These are phyloP conservation scores for Litocranius walleri DNA, from an alignment of 2,113 vertebrate species.

Conservation along the genomic window DNA sequence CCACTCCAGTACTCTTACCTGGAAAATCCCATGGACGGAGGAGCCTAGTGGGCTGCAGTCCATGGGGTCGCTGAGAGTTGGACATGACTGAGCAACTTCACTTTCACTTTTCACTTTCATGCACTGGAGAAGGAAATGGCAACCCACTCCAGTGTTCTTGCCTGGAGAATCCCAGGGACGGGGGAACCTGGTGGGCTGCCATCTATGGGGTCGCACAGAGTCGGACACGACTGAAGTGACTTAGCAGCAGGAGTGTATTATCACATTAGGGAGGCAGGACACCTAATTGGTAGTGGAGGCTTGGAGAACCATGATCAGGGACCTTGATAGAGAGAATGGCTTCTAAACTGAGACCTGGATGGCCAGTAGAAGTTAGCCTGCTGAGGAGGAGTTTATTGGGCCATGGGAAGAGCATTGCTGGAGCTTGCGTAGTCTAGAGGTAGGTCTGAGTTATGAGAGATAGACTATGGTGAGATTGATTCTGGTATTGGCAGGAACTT, in stretches of 20 bases:
- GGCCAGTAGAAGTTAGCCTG: background rate
- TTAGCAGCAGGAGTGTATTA: background rate
- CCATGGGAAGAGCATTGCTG: background rate
- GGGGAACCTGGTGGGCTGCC: too few relatives aligned
- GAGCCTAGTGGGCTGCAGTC: too few relatives aligned
- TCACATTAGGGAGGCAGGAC: background rate
- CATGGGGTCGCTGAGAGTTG: too few relatives aligned
- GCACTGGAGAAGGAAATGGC: too few relatives aligned
- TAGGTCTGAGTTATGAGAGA: background rate
- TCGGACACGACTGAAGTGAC: too few relatives aligned
- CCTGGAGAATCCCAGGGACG: too few relatives aligned
- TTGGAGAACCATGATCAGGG: background rate
- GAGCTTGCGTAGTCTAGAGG: background rate
- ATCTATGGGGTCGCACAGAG: too few relatives aligned
- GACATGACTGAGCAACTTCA: too few relatives aligned
- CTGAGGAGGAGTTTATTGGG: background rate
- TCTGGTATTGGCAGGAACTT: background rate
- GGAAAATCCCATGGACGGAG: too few relatives aligned
- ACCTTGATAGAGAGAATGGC: background rate
- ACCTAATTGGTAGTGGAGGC: background rate
- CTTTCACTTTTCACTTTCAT: too few relatives aligned
- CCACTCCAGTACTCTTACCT: too few relatives aligned
- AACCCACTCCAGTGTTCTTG: too few relatives aligned
- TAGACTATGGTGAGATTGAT: background rate
- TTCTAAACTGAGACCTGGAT: background rate